Base-by-base conservation (phyloP, 2,113 vertebrate species). In the Enhydra lutris region DNA sequence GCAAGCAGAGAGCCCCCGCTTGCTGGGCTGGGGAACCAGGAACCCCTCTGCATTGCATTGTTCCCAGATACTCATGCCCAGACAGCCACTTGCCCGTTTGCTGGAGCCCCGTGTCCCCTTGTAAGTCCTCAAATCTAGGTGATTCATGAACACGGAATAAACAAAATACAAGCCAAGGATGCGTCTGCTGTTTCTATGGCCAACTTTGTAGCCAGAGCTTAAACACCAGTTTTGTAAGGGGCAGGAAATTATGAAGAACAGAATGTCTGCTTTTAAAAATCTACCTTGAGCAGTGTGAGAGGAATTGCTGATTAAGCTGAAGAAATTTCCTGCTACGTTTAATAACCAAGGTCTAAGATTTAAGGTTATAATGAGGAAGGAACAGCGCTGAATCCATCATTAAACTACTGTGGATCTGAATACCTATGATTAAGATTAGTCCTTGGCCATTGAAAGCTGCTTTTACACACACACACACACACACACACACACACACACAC, bases 281-380 rank as follows among this genome's bases (percentile, higher is more conserved):
- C 74, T 74, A 83, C 86, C 82, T 63, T 80, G 42, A 91, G 57
- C 52, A 69, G 79, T 63, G 39, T 92, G 71, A 93, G 92, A 92
- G 96, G 42, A 50, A 69, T 47, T 15, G 6, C 76, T 69, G 65
- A 85, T 59, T 73, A 65, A 34, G 47, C 1, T 90, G 45, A 95
- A 95, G 87, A 69, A 87, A 82, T 83, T 34, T 45, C 80, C 45
- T 69, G 39, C 78, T 89, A 76, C 59, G 95, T 59, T 83, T 96
- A 89, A 88, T 71, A 88, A 69, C 31, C 67, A 73, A 92, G 34
- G 83, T 63, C 24, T 52, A 88, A 89, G 61, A 52, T 79, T 39
- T 45, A 39, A 82, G 61, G 88, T 69, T 55, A 65, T 4, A 67
- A 50, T 6, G 23, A 76, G 81, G 21, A 94, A 94, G 88, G 50